phyloP scores from a whole-genome alignment of 2,797 vertebrate species.

The Discoglossus pictus region DNA sequence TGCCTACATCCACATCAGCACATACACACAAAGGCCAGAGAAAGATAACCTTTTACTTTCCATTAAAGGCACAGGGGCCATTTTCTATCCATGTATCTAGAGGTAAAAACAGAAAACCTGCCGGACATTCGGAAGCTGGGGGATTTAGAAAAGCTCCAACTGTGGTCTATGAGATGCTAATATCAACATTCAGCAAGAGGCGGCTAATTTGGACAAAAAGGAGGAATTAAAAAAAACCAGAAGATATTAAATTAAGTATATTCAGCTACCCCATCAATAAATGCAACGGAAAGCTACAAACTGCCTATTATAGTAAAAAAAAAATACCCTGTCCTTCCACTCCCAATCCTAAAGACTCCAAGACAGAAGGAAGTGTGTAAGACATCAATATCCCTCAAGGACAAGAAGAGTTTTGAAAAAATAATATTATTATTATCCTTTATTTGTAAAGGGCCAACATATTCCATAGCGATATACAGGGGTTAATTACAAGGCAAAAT shows the following conservation, averaged over 20 bases:
- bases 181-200: constrained; percentile 12
- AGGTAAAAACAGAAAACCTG: constrained; percentile 39
- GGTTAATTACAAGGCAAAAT: too few species aligned
- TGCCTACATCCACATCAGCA: constrained; percentile 70
- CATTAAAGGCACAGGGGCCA: constrained; percentile 63
- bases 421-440: too few species aligned
- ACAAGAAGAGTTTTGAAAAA: too few species aligned
- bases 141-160: constrained; percentile 20
- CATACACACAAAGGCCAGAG: constrained; percentile 69
- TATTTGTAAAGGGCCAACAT: too few species aligned
- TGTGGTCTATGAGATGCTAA: constrained; percentile 31
- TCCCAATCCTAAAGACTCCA: too few species aligned
- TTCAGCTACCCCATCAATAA: too few species aligned
- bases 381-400: too few species aligned
- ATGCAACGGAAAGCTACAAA: background rate
- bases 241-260: background rate
- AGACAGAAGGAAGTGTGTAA: too few species aligned
- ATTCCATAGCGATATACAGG: too few species aligned
- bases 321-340: too few species aligned
- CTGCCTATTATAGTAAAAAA: constrained; percentile 43
- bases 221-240: background rate
- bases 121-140: constrained; percentile 35
- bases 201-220: constrained; percentile 5
- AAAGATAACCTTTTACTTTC: constrained; percentile 67
- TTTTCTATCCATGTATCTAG: constrained; percentile 47